Conservation (phyloP, 2,888 invertebrate genomes). For the Conops quadrifasciatus region DNA sequence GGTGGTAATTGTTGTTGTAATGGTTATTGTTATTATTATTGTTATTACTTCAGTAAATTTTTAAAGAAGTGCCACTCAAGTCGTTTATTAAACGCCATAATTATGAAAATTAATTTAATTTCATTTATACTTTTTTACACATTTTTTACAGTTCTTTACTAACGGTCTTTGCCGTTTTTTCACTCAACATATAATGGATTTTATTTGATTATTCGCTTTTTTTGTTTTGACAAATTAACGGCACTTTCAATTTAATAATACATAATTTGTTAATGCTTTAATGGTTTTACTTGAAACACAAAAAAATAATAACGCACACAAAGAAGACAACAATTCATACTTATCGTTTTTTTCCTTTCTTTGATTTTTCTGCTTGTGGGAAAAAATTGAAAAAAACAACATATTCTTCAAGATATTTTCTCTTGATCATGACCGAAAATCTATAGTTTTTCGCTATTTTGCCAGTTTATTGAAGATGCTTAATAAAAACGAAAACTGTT, state of each 20-base stretch:
- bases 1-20: background rate
- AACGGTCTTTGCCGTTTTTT: background rate
- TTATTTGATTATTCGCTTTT: no score
- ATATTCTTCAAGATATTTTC: no score
- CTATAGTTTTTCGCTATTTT: no score
- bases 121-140: background rate
- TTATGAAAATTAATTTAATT: constrained; percentile 28
- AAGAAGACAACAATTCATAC: no score
- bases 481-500: no score
- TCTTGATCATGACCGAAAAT: no score
- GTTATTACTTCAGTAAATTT: background rate
- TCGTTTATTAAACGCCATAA: constrained; percentile 28
- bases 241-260: no score
- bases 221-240: no score
- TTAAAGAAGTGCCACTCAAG: constrained; percentile 14
- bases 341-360: no score
- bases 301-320: background rate
- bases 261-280: background rate
- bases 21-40: background rate
- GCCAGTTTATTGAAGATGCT: no score
- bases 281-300: background rate
- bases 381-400: no score
- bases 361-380: no score
- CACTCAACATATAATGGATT: background rate
- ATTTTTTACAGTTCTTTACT: background rate